Base-by-base conservation (phyloP, 2,113 vertebrate genomes). In the Pseudorhombus dupliciocellatus region DNA sequence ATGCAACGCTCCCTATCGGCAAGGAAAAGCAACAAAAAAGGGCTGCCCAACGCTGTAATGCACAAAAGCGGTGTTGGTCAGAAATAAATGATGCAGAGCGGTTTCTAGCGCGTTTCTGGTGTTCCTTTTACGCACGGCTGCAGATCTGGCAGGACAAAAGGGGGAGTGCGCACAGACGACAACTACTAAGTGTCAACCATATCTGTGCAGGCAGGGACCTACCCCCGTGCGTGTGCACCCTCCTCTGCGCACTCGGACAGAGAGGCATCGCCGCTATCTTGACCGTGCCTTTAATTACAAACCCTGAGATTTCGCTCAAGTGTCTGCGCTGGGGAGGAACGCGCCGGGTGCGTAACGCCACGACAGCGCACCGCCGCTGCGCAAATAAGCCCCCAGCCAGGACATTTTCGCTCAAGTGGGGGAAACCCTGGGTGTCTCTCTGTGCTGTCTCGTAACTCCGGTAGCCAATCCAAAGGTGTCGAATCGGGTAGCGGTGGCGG, bases 1-100 rank as follows among this genome's bases (percentile, higher is more conserved):
- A 56, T 78, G 84, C 87, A 88, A 87, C 94, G 93, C 93, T 93
- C 94, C 91, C 93, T 95, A 86, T 94, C 93, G 94, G 94, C 89
- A 81, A 88, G 75, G 58, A 60, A 71, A 50, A 88, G 89, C 83
- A 92, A 48, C 31, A 54, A 48, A 46, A 20, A 16, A 72, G 37
- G 37, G 54, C 53, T 22, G 62, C 50, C 60, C 24, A 50, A 53
- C 52, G 48, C 69, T 63, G 70, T 76, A 81, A 67, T 68, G 75
- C 71, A 84, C 73, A 80, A 84, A 77, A 67, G 52, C 46, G 46
- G 5, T 50, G 7, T 50, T 50, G 46, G 46, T 50, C 46, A 50
- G 40, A 57, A 75, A 58, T 68, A 64, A 67, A 82, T 71, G 66
- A 63, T 73, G 74, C 78, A 51, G 57, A 60, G 46, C 56, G 28